A percentile compares a stretch with the other conserved stretches of the same genome.
These are phyloP conservation scores for Nicator chloris DNA, from an alignment of 2,113 vertebrate genomes.

Conservation along the genomic window DNA sequence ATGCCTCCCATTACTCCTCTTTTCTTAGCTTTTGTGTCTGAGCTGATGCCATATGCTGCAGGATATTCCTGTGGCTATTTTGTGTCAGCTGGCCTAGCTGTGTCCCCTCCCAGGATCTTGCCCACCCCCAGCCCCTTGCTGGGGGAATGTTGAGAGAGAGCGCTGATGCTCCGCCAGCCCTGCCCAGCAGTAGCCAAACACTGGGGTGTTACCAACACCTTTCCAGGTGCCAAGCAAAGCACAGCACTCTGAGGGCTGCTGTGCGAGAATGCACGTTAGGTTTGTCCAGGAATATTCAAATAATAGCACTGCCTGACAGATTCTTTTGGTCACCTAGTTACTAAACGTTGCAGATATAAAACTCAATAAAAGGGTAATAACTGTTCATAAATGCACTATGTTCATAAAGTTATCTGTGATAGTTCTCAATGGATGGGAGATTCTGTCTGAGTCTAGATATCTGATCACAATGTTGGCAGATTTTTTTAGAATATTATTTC, in stretches of 20 bases:
- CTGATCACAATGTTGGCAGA: neutral
- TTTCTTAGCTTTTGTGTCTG: neutral
- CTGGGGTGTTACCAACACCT: neutral
- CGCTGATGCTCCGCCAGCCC: accelerated
- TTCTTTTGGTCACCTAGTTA: neutral
- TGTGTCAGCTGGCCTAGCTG: neutral
- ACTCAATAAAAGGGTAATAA: neutral
- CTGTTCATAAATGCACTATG: neutral
- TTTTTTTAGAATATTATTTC: neutral
- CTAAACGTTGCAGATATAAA: neutral
- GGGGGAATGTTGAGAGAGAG: neutral
- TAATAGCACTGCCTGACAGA: neutral
- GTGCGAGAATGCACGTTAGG: neutral
- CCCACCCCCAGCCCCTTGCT: accelerated
- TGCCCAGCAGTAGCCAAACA: neutral
- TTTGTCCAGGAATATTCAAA: neutral
- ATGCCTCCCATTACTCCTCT: accelerated
- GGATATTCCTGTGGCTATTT: neutral
- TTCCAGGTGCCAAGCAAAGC: neutral
- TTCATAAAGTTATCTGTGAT: neutral
- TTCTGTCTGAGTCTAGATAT: neutral
- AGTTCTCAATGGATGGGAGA: neutral
- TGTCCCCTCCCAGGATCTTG: neutral
- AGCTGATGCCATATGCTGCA: neutral
- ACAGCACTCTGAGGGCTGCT: neutral